These are phyloP conservation scores for Hipparchia sbordonii DNA, from an alignment of 2,888 invertebrate species.

Conservation along the genomic window DNA sequence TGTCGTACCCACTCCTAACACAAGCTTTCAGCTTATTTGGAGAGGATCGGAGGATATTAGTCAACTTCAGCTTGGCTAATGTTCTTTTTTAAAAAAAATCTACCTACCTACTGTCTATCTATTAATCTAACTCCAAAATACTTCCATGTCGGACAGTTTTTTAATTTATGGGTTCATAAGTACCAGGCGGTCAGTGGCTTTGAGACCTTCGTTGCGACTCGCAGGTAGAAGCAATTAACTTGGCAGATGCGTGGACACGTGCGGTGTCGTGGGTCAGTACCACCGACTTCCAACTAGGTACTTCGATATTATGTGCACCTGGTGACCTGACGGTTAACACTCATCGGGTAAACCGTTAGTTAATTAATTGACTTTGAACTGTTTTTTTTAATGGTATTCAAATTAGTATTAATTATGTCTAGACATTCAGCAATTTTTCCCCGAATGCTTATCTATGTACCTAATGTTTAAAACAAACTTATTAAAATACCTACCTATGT, in stretches of 20 bases:
- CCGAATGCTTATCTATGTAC: too few species aligned
- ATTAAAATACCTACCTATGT: too few species aligned
- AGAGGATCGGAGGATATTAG: too few species aligned
- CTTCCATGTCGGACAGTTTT: too few species aligned
- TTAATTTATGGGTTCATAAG: slow-evolving; percentile 26
- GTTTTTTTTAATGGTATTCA: background rate
- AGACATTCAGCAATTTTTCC: too few species aligned
- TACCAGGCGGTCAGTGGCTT: slow-evolving; percentile 46
- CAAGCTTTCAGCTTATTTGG: too few species aligned
- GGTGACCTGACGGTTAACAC: slow-evolving; percentile 7
- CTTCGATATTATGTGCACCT: slow-evolving; percentile 14
- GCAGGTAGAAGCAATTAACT: slow-evolving; percentile 57
- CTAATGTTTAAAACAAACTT: too few species aligned
- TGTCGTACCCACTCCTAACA: too few species aligned
- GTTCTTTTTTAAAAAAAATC: too few species aligned
- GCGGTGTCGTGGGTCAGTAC: slow-evolving; percentile 48
- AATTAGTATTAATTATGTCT: background rate
- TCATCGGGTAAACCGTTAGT: slow-evolving; percentile 11
- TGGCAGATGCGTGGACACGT: slow-evolving; percentile 71
- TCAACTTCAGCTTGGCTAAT: too few species aligned
- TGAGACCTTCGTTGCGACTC: slow-evolving; percentile 34
- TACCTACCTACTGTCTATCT: too few species aligned
- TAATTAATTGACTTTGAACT: slow-evolving; percentile 9
- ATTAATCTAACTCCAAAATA: too few species aligned
- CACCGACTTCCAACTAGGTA: slow-evolving; percentile 10